Conservation (phyloP, 2,113 vertebrate genomes). For the Cettia cetti region DNA sequence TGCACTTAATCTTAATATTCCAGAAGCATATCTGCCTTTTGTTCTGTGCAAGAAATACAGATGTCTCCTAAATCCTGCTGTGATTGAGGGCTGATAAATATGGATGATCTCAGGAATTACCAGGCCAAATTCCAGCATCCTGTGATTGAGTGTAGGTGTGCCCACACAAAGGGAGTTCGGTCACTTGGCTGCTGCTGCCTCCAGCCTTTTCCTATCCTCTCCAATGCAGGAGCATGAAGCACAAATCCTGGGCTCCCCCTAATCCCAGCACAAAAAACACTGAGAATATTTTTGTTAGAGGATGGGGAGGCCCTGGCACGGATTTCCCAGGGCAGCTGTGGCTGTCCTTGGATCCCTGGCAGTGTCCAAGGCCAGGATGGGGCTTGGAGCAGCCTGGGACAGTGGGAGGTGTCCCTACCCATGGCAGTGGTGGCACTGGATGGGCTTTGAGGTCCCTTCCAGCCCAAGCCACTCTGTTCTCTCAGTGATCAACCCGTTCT, state of each 20-base stretch:
- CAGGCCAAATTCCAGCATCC: background rate
- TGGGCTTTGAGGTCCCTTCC: accelerated
- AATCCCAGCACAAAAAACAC: background rate
- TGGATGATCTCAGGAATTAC: background rate
- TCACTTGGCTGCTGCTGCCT: accelerated
- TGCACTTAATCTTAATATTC: constrained; percentile 21
- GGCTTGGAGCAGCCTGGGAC: background rate
- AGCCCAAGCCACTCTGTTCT: background rate
- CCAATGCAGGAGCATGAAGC: accelerated
- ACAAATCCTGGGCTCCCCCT: background rate
- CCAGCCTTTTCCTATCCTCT: background rate
- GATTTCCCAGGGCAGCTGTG: accelerated
- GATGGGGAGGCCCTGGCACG: background rate
- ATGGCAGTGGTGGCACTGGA: background rate
- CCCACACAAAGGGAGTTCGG: background rate
- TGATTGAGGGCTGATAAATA: constrained; percentile 22
- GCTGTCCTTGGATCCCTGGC: background rate
- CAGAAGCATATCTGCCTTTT: background rate
- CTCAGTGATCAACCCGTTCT: accelerated
- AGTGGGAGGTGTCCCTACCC: background rate
- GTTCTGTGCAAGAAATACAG: constrained; percentile 9
- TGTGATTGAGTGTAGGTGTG: background rate
- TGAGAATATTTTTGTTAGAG: background rate
- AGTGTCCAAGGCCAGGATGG: background rate
- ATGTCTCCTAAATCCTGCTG: background rate